Evolutionary conservation across 1,140 invertebrate species (phyloP).

Genomic region (Drosophila equinoxialis): DNA sequence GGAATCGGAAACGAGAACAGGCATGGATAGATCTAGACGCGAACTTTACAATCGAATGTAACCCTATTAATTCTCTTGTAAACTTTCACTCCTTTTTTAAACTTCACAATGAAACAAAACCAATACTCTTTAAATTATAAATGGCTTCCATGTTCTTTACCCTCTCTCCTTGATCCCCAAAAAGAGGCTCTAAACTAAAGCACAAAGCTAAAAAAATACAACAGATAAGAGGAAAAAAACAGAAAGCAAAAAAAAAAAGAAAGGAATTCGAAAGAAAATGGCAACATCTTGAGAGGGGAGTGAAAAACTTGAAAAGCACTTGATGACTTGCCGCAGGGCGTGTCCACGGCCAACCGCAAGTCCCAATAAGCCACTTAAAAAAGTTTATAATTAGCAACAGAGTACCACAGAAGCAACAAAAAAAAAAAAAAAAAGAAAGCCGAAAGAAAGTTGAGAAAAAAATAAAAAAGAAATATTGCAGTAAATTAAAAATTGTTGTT

Average conservation of each 20-base stretch:
- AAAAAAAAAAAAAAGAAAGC: constrained; percentile 28
- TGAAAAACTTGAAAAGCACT: constrained; percentile 55
- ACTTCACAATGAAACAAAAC: not conserved
- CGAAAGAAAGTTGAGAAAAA: constrained; percentile 10
- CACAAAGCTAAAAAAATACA: constrained; percentile 21
- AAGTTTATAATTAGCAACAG: constrained; percentile 80
- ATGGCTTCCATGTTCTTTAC: not conserved
- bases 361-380: constrained; percentile 81
- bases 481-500: constrained; percentile 61
- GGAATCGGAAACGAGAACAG: too few relatives aligned
- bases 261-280: constrained; percentile 37
- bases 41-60: too few relatives aligned
- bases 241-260: not conserved
- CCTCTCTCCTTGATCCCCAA: too few relatives aligned
- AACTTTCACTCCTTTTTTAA: not conserved
- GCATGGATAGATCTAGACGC: too few relatives aligned
- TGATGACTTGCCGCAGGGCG: constrained; percentile 62
- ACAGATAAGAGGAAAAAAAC: constrained; percentile 61
- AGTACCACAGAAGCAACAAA: constrained; percentile 15
- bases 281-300: constrained; percentile 63
- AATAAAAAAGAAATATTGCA: constrained; percentile 27
- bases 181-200: constrained; percentile 5
- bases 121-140: not conserved
- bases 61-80: too few relatives aligned
- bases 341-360: constrained; percentile 56